These are phyloP conservation scores for Virgularia gustaviana DNA, from an alignment of 92 coral and sea anemone species.

Conservation along the genomic window DNA sequence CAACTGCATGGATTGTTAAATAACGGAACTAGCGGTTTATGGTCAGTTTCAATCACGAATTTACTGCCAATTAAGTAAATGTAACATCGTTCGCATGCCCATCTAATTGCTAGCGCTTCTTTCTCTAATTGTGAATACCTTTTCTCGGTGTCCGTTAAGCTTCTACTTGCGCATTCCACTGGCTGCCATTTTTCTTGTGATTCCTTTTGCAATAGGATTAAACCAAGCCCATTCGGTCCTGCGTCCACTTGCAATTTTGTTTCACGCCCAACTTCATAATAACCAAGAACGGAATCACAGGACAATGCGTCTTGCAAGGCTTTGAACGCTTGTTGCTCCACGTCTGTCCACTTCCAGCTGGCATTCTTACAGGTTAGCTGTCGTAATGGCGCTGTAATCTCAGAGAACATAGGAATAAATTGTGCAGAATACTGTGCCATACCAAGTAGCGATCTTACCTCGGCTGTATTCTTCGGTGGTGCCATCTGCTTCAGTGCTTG, in stretches of 20 bases:
- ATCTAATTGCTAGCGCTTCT: constrained; percentile 40
- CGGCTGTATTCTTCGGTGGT: constrained; percentile 21
- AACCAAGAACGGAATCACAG: constrained; percentile 35
- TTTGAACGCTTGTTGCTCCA: constrained; percentile 26
- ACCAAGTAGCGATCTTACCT: constrained; percentile 35
- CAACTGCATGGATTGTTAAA: background rate
- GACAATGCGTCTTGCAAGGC: constrained; percentile 38
- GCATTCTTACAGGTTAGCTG: constrained; percentile 30
- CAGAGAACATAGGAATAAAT: constrained; percentile 29
- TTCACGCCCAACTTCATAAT: constrained; percentile 30
- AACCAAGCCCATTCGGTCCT: constrained; percentile 35
- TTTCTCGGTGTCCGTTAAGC: constrained; percentile 20
- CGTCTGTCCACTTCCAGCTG: constrained; percentile 30
- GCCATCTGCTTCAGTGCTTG: constrained; percentile 32
- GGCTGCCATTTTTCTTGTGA: constrained; percentile 34
- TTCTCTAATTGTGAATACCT: constrained; percentile 23
- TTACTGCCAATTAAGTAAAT: constrained; percentile 24
- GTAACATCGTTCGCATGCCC: constrained; percentile 39
- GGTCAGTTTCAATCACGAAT: constrained; percentile 28
- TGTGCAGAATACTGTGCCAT: constrained; percentile 38
- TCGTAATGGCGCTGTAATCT: constrained; percentile 40
- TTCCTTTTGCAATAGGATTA: constrained; percentile 37
- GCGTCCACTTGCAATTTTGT: constrained; percentile 42
- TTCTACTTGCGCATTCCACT: constrained; percentile 37
- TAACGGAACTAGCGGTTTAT: background rate